Base-by-base conservation (phyloP, 2,113 vertebrate species). In the Platysternon megacephalum region DNA sequence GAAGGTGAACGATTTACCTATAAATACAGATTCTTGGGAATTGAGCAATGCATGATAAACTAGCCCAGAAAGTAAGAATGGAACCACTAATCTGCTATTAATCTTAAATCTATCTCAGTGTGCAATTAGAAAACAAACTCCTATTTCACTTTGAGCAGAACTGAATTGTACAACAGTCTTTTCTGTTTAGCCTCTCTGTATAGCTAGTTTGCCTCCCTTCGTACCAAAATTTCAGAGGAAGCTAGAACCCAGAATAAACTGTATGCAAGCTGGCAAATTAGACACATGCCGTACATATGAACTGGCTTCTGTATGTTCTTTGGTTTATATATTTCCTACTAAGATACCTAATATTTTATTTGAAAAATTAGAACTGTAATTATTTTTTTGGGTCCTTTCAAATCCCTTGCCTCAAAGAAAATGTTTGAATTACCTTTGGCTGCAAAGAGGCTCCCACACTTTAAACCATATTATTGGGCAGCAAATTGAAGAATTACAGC, bases 41-140 rank as follows among this genome's bases (percentile, higher is more conserved):
- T 78, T 46, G 1, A 87, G 88, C 53, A 79, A 48, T 94, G 65
- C n/a, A 32, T n/a, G 84, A 85, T 79, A 87, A 81, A 2, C 19
- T 3, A 24, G 56, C 76, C 74, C 76, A 81, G 82, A 87, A 96
- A 89, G 92, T 95, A 94, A 28, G 49, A 72, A 65, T 46, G 94
- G 84, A 24, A 46, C 21, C 8, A 3, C 0, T 2, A 5, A 1
- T 4, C 0, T 1, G 3, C 80, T 81, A 32, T 51, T 88, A 32
- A 24, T 65, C 61, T 49, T 49, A 81, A 56, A 9, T 90, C 84
- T 85, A 0, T 55, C n/a, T 61, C 84, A 61, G 80, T 44, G 9
- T 68, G 84, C 80, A 90, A 24, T 78, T 58, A 11, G 85, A 61
- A 81, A 78, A 61, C 79, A 79, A 91, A 11, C 72, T 94, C 68